Evolutionary conservation across 2,113 vertebrate species (phyloP), one percentile per base, ranked within the genome.

Genomic region (Tonatia bakeri): DNA sequence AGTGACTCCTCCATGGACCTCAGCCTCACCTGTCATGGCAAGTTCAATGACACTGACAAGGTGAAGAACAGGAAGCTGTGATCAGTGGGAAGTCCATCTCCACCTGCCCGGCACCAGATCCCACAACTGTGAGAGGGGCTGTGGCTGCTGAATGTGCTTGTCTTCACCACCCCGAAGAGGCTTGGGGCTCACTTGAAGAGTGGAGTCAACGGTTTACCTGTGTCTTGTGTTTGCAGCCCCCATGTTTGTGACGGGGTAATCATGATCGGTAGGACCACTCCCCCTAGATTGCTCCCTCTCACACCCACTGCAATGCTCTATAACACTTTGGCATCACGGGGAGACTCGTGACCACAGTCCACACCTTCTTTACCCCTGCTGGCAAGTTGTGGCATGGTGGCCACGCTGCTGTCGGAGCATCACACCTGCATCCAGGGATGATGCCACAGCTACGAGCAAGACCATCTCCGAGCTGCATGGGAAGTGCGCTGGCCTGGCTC

Each of bases 361-460:
- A 16, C 13, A 3, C 38, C 26, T 64, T 31, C 50, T 11, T 52
- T 59, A 7, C 17, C 76, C 69, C 33, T 15, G 0, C 64, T 43
- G 36, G 77, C 50, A n/a, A 4, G 17, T n/a, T 79, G 38, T 40
- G 67, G 59, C 17, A 1, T 3, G 0, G 0, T 8, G 47, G n/a
- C 31, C 15, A 0, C 9, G 11, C 19, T 1, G 40, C n/a, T 33
- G 9, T 5, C 73, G 33, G 47, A 20, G 67, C 52, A 0, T 33
- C 56, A 1, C 33, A 61, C 43, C 72, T 20, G 56, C 9, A 24
- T 26, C 31, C 56, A 28, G 8, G 4, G n/a, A 47, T 14, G 12
- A 47, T n/a, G 45, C 26, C 52, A 12, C 1, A 14, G 31, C 73
- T 26, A 1, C 13, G 40, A 22, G 24, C n/a, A 7, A 24, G 65